Evolutionary conservation across 53 echinoderm and acorn worm genomes (phyloP).

Genomic region (Mesocentrotus franciscanus): DNA sequence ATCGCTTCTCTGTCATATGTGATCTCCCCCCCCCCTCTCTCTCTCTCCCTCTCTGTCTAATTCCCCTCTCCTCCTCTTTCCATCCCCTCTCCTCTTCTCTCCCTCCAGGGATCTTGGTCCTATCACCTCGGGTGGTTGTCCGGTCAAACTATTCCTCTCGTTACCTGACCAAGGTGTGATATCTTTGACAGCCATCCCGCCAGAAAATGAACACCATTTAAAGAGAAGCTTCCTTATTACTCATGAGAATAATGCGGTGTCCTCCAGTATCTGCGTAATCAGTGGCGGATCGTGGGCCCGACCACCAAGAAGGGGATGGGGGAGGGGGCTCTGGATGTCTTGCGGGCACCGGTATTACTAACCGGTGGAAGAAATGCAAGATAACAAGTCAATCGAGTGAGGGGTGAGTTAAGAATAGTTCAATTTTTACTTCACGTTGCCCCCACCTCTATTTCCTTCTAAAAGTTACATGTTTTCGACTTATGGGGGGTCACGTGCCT

Average conservation of each 20-base stretch:
- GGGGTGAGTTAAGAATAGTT: too few relatives aligned
- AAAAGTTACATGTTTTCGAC: too few relatives aligned
- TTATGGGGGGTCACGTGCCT: too few relatives aligned
- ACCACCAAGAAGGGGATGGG: too few relatives aligned
- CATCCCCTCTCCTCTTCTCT: neutral
- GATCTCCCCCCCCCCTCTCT: neutral
- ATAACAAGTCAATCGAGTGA: too few relatives aligned
- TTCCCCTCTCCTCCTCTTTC: neutral
- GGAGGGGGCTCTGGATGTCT: too few relatives aligned
- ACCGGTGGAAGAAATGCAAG: too few relatives aligned
- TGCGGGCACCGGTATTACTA: too few relatives aligned
- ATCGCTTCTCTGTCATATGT: neutral
- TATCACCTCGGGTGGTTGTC: neutral
- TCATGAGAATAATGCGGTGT: neutral
- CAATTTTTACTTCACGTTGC: too few relatives aligned
- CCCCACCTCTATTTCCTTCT: too few relatives aligned
- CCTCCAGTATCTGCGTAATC: neutral
- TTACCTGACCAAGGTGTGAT: conserved; percentile 7
- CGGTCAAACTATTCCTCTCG: neutral
- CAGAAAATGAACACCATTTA: neutral
- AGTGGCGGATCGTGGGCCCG: too few relatives aligned
- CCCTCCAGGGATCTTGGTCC: neutral
- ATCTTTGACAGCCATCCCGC: conserved; percentile 15
- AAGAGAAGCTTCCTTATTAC: neutral
- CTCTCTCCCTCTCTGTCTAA: neutral